Base-by-base conservation (phyloP, 1,140 invertebrate species). In the Chymomyza costata region DNA sequence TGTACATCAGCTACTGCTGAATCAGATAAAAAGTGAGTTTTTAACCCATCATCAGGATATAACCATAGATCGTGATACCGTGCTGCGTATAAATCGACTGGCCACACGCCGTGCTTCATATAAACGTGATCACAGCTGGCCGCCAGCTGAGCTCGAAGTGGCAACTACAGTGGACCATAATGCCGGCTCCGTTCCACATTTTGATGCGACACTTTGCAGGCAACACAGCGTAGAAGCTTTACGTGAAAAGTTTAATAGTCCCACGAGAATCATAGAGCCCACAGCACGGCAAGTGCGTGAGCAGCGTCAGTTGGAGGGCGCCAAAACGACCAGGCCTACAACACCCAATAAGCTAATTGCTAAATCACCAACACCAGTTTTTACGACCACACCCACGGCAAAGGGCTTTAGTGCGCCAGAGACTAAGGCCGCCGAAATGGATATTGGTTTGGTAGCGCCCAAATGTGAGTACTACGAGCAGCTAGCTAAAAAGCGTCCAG, bases 71-170 rank as follows among this genome's bases (percentile, higher is more conserved):
- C 50, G 83, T 38, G 83, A 85, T 35, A 84, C 83, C 2, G 83
- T 85, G 21, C 40, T 85, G n/a, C 70, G 80, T 38, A 85, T 85
- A 44, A 85, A 85, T 55, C 78, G 83, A 0, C 16, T 82, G 49
- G 64, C 76, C 28, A 73, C 69, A 40, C 71, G 80, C 5, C 51
- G 65, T 0, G 64, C 74, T 56, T 48, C 82, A 16, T 65, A 70
- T 34, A 80, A 65, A 41, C 56, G 83, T 8, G 83, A 85, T 45
- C 66, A 85, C 60, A 85, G 83, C 34, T 85, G 83, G 83, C 83
- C 83, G 10, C 83, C 83, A 5, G 28, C 49, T 7, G 60, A 65
- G 31, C 35, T 28, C 13, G 55, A 48, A 18, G 19, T 21, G 6
- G 11, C 28, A 7, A 6, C 25, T 1, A 8, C 7, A 3, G 3